Evolutionary conservation across 2,888 invertebrate genomes (phyloP), one percentile per base, ranked within the genome.

Genomic region (Pristionchus japonicus): DNA sequence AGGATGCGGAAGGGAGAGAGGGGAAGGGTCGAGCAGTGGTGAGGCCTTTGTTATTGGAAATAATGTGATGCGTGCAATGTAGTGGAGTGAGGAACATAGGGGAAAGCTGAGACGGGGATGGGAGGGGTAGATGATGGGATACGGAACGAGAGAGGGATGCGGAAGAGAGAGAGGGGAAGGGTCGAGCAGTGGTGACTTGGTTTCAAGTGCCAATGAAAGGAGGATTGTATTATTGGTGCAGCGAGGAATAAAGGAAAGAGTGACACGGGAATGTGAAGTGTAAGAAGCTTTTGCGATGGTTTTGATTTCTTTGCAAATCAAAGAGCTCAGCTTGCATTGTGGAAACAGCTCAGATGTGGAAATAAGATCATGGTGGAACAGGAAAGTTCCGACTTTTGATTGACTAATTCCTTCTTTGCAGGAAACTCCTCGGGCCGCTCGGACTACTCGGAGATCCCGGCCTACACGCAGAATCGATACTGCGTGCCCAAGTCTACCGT

Each of bases 381-480:
- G 3, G 6, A 3, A 13, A 17, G 67, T 31, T 34, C 34, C 34
- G 23, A 13, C 11, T 31, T 67, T 13, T 1, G 9, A 34, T 11
- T 34, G 34, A 43, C 43, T 9, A 15, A 34, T 11, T 2, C 3
- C 11, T 20, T 23, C 9, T 15, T 47, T 77, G 40, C 77, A 77
- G 77, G 77, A n/a, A 47, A 40, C 43, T 77, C 77, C 17, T 77
- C 77, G 2, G 43, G 43, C n/a, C 77, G 77, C 27, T 77, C 77
- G 1, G 77, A 77, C 43, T 77, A 77, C 77, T 77, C 77, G 23
- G 77, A 77, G 77, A 77, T 77, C 20, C 77, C 77, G 0, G 43
- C 43, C n/a, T 77, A 77, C 77, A n/a, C 40, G 4, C 77, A 77
- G 43, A 43, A 77, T 47, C 77, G 77, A 27, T 77, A 77, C 43